Conservation (phyloP, 2,113 vertebrate genomes). For the Cyprinodon variegatus region DNA sequence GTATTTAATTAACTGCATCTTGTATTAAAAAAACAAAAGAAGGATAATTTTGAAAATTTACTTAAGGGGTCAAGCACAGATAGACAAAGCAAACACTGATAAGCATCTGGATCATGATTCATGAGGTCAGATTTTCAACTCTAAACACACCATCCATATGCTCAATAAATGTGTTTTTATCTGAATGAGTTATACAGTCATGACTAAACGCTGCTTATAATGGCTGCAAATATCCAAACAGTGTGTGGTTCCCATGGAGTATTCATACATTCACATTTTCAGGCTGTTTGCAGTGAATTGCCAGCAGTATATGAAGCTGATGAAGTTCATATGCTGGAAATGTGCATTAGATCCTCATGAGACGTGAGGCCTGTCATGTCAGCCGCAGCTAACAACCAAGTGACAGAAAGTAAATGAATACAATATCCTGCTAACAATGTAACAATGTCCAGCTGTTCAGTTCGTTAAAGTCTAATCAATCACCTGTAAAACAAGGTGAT, state of each 20-base stretch:
- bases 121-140: conserved; percentile 42
- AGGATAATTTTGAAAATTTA: conserved; percentile 4
- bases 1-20: not conserved
- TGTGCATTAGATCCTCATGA: not conserved
- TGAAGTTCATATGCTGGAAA: conserved; percentile 1
- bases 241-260: not conserved
- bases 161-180: conserved; percentile 16
- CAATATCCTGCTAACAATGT: conserved; percentile 25
- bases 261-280: conserved; percentile 1
- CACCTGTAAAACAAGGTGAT: conserved; percentile 43
- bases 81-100: not conserved
- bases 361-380: not conserved
- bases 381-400: conserved; percentile 17
- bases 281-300: not conserved
- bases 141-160: conserved; percentile 38
- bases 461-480: conserved; percentile 32
- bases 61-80: conserved; percentile 13
- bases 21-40: not conserved
- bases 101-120: conserved; percentile 4
- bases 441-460: conserved; percentile 43
- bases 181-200: conserved; percentile 10
- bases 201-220: conserved; percentile 12
- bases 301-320: not conserved
- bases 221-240: conserved; percentile 8
- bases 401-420: conserved; percentile 23